Conservation (phyloP, 2,113 vertebrate species). For the Eolophus roseicapilla region DNA sequence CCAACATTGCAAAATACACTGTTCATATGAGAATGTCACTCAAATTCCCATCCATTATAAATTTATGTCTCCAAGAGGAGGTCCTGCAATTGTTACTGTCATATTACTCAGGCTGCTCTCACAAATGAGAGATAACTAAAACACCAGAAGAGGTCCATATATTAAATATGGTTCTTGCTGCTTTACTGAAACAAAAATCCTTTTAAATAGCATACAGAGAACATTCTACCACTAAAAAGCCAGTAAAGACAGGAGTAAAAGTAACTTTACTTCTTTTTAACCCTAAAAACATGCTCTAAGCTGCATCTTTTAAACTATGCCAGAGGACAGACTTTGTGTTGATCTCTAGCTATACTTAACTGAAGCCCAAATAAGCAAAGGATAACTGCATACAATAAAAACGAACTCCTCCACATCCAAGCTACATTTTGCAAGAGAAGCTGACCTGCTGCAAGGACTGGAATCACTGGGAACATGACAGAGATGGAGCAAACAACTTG, state of each 20-base stretch:
- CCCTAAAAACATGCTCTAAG: not conserved
- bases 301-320: not conserved
- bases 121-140: not conserved
- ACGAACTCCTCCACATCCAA: not conserved
- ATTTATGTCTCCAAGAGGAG: not conserved
- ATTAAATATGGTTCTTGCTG: not conserved
- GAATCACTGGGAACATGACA: not conserved
- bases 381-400: not conserved
- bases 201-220: not conserved
- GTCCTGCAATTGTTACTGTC: not conserved
- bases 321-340: not conserved
- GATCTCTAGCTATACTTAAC: not conserved
- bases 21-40: not conserved
- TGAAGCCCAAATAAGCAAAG: not conserved
- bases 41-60: not conserved
- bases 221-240: not conserved
- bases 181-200: not conserved
- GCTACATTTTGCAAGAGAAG: not conserved
- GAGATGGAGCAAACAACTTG: not conserved
- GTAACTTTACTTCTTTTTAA: not conserved
- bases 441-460: not conserved
- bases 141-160: not conserved
- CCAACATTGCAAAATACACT: not conserved
- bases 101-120: not conserved
- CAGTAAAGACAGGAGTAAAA: not conserved